phyloP scores from a whole-genome alignment of 2,113 vertebrate genomes.

The Gallinago paraguaiae region DNA sequence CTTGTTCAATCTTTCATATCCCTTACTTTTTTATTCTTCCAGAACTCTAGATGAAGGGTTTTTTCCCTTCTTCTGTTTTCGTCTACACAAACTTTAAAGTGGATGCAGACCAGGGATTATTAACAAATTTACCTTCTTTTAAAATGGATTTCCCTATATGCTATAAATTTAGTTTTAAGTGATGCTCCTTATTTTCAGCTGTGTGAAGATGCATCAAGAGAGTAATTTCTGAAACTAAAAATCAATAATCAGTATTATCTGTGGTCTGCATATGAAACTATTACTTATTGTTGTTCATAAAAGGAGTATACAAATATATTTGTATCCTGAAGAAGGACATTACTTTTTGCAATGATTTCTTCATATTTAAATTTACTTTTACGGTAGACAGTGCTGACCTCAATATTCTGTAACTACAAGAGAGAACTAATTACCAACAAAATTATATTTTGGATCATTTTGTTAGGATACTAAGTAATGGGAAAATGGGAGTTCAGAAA shows the following conservation, averaged over 20 bases:
- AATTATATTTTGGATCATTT: not conserved
- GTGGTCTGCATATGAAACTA: not conserved
- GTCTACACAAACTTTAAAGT: not conserved
- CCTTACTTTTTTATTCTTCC: not conserved
- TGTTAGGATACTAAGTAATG: not conserved
- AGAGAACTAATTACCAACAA: not conserved
- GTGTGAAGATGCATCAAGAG: not conserved
- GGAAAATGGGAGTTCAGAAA: not conserved
- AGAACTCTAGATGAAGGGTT: not conserved
- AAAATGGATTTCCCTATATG: not conserved
- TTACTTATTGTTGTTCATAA: not conserved
- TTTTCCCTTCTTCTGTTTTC: not conserved
- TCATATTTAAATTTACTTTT: not conserved
- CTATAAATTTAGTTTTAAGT: not conserved
- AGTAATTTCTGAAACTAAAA: not conserved
- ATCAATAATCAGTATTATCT: not conserved
- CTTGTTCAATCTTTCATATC: not conserved
- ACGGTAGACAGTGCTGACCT: not conserved
- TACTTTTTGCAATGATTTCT: not conserved
- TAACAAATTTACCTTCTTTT: not conserved
- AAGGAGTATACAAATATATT: not conserved
- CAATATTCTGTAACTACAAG: not conserved
- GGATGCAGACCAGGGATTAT: not conserved
- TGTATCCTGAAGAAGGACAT: not conserved
- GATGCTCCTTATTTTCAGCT: not conserved